Conservation (phyloP, 2,797 vertebrate species). For the Typhlichthys subterraneus region DNA sequence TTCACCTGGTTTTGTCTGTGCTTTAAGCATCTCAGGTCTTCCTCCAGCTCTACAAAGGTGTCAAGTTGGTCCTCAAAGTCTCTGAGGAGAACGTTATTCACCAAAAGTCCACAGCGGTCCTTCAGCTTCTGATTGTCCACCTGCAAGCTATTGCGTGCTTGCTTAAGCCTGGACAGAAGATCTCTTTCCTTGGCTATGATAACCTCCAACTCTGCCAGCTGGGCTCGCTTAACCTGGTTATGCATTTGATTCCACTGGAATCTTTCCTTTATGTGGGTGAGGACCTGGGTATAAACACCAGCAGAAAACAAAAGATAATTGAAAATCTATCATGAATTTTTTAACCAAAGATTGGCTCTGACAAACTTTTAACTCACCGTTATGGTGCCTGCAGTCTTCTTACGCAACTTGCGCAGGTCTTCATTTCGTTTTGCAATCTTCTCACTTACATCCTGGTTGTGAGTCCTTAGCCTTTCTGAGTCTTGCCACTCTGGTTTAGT, state of each 20-base stretch:
- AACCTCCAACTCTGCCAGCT: conserved; percentile 60
- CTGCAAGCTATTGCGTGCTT: conserved; percentile 61
- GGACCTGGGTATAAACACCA: conserved; percentile 35
- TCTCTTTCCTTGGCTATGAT: conserved; percentile 62
- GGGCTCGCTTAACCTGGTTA: conserved; percentile 55
- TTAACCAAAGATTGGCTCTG: background rate
- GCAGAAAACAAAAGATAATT: background rate
- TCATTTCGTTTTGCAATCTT: conserved; percentile 69
- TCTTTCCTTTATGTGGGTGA: conserved; percentile 83
- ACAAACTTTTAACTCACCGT: conserved; percentile 43
- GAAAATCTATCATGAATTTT: background rate
- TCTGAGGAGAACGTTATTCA: conserved; percentile 69
- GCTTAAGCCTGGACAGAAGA: conserved; percentile 66
- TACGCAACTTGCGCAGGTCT: conserved; percentile 72
- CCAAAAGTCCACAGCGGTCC: conserved; percentile 75
- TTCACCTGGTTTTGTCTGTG: conserved; percentile 31
- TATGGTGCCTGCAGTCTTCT: conserved; percentile 64
- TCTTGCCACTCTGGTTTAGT: conserved; percentile 24
- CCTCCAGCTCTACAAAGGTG: conserved; percentile 37
- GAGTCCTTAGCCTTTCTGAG: conserved; percentile 21
- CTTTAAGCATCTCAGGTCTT: conserved; percentile 71
- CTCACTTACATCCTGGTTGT: conserved; percentile 70
- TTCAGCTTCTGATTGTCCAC: conserved; percentile 66
- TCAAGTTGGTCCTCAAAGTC: conserved; percentile 80
- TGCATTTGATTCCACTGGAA: conserved; percentile 70